Evolutionary conservation across 2,888 invertebrate species (phyloP).

Genomic region (Eledone cirrhosa): DNA sequence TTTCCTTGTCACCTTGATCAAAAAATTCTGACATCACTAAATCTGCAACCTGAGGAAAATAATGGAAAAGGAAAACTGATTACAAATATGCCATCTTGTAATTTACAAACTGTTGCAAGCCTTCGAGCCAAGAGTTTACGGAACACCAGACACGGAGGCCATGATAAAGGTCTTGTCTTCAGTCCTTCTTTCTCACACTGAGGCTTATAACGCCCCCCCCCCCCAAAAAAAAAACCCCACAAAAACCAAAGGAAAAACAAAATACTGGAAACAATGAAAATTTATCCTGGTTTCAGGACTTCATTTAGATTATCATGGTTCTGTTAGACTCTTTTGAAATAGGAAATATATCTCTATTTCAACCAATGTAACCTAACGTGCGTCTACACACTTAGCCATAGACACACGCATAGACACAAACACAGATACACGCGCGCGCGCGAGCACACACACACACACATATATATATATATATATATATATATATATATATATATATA

Average conservation of each 20-base stretch:
- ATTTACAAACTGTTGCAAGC: background rate
- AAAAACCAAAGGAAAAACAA: no score
- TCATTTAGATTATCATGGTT: no score
- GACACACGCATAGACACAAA: background rate
- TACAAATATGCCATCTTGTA: background rate
- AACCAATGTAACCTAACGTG: background rate
- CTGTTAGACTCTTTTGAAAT: no score
- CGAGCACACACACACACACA: background rate
- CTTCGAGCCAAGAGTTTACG: background rate
- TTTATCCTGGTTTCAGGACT: no score
- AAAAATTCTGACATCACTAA: slow-evolving; percentile 92
- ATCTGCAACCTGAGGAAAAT: slow-evolving; percentile 73
- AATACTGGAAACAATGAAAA: no score
- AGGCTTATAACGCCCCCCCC: no score
- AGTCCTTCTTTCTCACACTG: no score
- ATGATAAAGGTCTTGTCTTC: no score
- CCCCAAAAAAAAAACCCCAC: no score
- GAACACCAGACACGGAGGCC: no score
- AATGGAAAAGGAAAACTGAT: background rate
- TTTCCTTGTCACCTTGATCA: slow-evolving; percentile 90
- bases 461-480: background rate
- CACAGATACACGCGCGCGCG: background rate
- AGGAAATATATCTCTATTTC: no score
- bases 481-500: background rate
- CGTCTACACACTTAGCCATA: background rate